Conservation (phyloP, 2,888 invertebrate genomes). For the Apamea sordens region DNA sequence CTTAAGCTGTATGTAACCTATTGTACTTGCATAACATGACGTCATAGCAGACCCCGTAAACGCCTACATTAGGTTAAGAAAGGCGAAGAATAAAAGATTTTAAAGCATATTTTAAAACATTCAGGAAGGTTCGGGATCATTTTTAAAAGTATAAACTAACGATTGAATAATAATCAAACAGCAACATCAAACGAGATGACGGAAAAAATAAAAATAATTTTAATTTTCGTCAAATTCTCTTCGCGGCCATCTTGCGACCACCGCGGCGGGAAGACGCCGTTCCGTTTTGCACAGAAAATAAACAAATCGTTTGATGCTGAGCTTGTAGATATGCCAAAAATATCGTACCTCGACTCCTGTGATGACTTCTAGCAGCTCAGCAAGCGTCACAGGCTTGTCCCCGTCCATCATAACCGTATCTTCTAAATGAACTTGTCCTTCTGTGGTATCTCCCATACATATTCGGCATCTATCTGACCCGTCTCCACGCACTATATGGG, state of each 20-base stretch:
- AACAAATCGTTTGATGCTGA: constrained; percentile 72
- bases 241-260: constrained; percentile 79
- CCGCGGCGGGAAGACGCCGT: constrained; percentile 82
- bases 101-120: not conserved
- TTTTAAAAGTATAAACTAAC: not conserved
- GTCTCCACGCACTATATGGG: constrained; percentile 87
- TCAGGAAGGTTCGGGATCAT: not conserved
- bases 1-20: not conserved
- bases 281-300: constrained; percentile 86
- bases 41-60: constrained; percentile 64
- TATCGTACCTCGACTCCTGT: constrained; percentile 85
- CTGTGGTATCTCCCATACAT: constrained; percentile 87
- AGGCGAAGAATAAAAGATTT: not conserved
- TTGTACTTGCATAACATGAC: constrained; percentile 13
- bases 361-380: constrained; percentile 83
- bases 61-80: constrained; percentile 19
- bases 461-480: constrained; percentile 86
- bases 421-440: constrained; percentile 85
- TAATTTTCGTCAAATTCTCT: constrained; percentile 3
- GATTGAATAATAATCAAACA: constrained; percentile 8
- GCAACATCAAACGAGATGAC: constrained; percentile 53
- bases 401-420: constrained; percentile 88
- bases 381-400: constrained; percentile 83
- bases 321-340: constrained; percentile 48
- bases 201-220: not conserved